These are phyloP conservation scores for Hipparchia semele DNA, from an alignment of 2,888 invertebrate species.

Conservation along the genomic window DNA sequence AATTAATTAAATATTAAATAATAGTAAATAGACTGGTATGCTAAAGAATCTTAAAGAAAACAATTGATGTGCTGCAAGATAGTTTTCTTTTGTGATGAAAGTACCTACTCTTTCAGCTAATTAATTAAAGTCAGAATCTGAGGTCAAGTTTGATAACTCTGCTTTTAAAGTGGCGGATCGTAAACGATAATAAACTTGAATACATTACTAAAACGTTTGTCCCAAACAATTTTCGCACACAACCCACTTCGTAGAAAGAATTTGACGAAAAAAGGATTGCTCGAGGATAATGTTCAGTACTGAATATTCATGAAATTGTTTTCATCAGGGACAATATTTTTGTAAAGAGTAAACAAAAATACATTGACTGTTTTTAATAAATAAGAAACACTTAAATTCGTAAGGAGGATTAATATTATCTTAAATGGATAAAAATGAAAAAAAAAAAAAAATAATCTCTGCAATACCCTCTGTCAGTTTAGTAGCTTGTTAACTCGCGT, in stretches of 20 bases:
- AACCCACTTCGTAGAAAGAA: conserved; percentile 49
- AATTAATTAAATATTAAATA: too few relatives aligned
- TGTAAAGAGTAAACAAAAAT: conserved; percentile 15
- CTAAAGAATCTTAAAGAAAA: too few relatives aligned
- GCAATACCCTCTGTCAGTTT: not conserved
- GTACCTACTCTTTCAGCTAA: too few relatives aligned
- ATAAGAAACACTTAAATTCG: not conserved
- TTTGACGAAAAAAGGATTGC: conserved; percentile 53
- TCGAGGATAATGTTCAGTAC: conserved; percentile 53
- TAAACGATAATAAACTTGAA: not conserved
- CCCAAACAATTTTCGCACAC: conserved; percentile 71
- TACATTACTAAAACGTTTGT: conserved; percentile 19
- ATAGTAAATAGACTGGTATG: too few relatives aligned
- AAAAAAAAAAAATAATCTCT: not conserved
- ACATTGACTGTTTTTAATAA: not conserved
- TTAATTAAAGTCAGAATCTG: not conserved
- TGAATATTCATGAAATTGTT: conserved; percentile 51
- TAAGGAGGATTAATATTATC: not conserved
- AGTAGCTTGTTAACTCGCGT: not conserved
- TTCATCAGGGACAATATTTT: conserved; percentile 39
- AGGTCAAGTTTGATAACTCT: not conserved
- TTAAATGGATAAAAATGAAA: not conserved
- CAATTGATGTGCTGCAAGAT: too few relatives aligned
- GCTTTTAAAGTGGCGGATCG: not conserved
- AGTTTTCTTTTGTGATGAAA: too few relatives aligned